phyloP scores from a whole-genome alignment of 2,113 vertebrate species.

The Zosterops hypoxanthus region DNA sequence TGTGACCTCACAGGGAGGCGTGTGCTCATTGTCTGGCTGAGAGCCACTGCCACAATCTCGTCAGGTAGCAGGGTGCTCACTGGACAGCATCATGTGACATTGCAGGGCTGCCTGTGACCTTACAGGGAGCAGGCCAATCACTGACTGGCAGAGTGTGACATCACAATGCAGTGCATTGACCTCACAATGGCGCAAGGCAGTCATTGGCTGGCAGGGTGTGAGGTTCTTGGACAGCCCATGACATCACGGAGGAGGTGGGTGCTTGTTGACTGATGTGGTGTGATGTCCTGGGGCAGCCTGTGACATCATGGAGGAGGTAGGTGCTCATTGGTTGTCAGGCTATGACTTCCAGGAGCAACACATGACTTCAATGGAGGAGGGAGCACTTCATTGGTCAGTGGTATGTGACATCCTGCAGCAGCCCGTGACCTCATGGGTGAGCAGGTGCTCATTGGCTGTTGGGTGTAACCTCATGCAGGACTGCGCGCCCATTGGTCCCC shows the following conservation, averaged over 20 bases:
- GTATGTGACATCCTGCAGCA: background rate
- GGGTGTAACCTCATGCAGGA: background rate
- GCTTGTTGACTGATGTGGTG: background rate
- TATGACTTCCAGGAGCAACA: background rate
- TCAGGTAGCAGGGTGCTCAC: fast-evolving
- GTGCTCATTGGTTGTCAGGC: background rate
- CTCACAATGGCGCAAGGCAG: fast-evolving
- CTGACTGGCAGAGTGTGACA: background rate
- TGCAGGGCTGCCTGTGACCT: background rate
- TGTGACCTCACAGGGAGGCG: background rate
- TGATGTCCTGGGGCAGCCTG: fast-evolving
- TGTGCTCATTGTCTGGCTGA: fast-evolving
- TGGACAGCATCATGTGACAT: fast-evolving
- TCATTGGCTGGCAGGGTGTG: background rate
- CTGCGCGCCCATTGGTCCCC: background rate
- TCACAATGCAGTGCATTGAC: background rate
- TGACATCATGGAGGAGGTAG: background rate
- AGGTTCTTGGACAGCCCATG: fast-evolving
- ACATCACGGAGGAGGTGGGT: fast-evolving
- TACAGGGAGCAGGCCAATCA: fast-evolving
- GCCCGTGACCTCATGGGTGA: background rate
- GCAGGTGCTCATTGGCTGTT: background rate
- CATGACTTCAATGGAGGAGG: background rate
- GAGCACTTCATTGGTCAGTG: background rate
- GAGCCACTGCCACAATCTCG: fast-evolving